Evolutionary conservation across 2,113 vertebrate genomes (phyloP), one percentile per base, ranked within the genome.

Genomic region (Otis tarda): DNA sequence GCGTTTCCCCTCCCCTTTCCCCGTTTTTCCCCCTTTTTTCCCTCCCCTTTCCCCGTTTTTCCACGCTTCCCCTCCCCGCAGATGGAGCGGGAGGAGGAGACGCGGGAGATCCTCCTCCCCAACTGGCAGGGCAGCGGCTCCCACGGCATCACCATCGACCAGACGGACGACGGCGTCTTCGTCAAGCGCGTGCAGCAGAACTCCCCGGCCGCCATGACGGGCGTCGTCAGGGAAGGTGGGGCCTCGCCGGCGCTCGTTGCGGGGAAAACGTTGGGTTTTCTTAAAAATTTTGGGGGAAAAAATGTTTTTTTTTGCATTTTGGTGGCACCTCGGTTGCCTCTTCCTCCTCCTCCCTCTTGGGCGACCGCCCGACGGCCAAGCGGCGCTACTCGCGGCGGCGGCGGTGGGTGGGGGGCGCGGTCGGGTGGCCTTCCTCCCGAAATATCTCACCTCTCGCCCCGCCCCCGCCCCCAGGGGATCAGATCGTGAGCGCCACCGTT

Each of bases 401-500:
- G 2, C 6, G 22, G n/a, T n/a, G 20, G 25, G 17, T 7, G 4
- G 13, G 14, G 22, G 0, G 41, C 3, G 24, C 35, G n/a, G 59
- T 16, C 39, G 37, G 21, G 43, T 8, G 6, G 17, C 30, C 4
- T 16, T 45, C n/a, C 21, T 25, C 7, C 55, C 22, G 2, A 27
- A 41, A 24, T 6, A 12, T 24, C 25, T 56, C 41, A 37, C 43
- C 28, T 25, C 12, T 23, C 10, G 27, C 52, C 21, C 53, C 39
- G 69, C 17, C 75, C 22, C 68, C 50, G 19, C 9, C 12, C 57
- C 61, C 79, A 99, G 99, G 99, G 96, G 99, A 99, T 95, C 99
- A 99, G 97, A 99, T 99, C 82, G 98, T 99, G 64, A 98, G 99
- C 7, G 99, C 99, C 89, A 99, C 99, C 19, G 98, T 99, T 86